Evolutionary conservation across 2,113 vertebrate species (phyloP).

Genomic region (Aphelocoma coerulescens): DNA sequence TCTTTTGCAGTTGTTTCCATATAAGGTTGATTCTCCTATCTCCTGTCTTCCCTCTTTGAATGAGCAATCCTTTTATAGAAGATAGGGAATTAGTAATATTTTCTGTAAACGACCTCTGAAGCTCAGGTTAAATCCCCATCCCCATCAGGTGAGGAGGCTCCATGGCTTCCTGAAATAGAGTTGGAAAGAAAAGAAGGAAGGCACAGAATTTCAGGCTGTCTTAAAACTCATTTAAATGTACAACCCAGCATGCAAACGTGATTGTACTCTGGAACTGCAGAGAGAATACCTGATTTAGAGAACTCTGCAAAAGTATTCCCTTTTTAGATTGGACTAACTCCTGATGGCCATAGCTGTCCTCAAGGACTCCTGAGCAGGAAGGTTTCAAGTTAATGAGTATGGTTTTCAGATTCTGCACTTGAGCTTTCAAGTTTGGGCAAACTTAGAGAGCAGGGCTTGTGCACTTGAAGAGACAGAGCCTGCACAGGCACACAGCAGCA

Average conservation of each 20-base stretch:
- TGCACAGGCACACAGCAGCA: background rate
- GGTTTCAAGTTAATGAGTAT: background rate
- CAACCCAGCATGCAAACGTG: background rate
- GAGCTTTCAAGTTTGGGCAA: background rate
- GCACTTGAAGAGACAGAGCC: background rate
- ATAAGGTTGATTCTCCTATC: background rate
- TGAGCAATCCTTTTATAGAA: background rate
- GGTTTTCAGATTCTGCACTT: background rate
- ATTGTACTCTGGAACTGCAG: background rate
- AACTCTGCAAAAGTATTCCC: background rate
- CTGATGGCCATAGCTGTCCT: background rate
- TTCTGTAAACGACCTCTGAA: background rate
- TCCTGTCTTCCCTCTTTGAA: background rate
- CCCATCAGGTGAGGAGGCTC: background rate
- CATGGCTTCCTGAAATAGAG: background rate
- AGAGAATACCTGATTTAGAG: background rate
- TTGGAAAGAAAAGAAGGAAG: background rate
- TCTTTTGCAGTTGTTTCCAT: background rate
- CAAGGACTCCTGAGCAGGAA: background rate
- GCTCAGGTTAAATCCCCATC: background rate
- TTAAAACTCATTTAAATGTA: background rate
- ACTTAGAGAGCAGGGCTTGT: background rate
- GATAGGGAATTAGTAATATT: background rate
- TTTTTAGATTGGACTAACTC: background rate
- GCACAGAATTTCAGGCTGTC: background rate